Evolutionary conservation across 1,140 invertebrate genomes (phyloP).

Genomic region (Apis cerana): DNA sequence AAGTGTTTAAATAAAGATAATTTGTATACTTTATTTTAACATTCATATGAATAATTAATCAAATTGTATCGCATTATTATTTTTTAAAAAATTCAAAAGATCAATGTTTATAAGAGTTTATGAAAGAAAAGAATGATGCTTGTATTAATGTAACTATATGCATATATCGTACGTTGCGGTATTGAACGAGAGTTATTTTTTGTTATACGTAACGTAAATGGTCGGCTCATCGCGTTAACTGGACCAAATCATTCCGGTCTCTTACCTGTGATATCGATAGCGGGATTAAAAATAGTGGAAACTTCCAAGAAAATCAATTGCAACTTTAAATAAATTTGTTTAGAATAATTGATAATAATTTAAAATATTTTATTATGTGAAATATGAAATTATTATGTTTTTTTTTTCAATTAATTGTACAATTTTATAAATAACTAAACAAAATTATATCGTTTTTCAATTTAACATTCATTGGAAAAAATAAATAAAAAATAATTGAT

Average conservation of each 20-base stretch:
- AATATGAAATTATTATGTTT: not conserved
- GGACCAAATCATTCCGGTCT: constrained; percentile 47
- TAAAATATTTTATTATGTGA: not conserved
- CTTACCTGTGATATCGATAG: constrained; percentile 31
- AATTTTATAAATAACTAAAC: not conserved
- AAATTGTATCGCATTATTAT: not conserved
- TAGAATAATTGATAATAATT: not conserved
- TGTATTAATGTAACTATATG: constrained; percentile 4
- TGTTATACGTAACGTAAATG: constrained; percentile 23
- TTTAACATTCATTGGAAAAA: not conserved
- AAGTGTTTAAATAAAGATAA: not conserved
- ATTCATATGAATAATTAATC: not conserved
- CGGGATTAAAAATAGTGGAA: constrained; percentile 39
- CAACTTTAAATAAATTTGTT: constrained; percentile 23
- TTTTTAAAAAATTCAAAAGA: not conserved
- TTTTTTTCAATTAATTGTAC: not conserved
- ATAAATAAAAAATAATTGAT: not conserved
- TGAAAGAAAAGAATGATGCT: not conserved
- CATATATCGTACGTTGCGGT: not conserved
- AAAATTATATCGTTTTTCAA: not conserved
- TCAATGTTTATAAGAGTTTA: not conserved
- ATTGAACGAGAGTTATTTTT: constrained; percentile 49
- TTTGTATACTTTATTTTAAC: too few species aligned
- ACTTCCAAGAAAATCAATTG: constrained; percentile 40
- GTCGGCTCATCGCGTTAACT: constrained; percentile 41